phyloP scores from a whole-genome alignment of 2,113 vertebrate genomes.

The Muscicapa adusta region DNA sequence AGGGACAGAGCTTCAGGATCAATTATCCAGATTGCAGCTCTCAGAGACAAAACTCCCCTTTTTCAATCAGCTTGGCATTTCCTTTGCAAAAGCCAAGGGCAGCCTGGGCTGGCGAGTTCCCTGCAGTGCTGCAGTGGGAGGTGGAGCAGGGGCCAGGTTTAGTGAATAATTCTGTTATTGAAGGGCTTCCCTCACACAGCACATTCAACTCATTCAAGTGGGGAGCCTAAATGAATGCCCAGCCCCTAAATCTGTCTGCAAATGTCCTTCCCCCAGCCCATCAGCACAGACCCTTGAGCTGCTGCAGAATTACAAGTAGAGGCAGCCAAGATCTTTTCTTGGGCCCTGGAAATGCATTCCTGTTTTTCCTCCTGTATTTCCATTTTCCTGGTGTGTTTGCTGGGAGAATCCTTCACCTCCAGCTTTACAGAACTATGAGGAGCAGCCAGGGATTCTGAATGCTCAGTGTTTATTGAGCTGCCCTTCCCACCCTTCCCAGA shows the following conservation, averaged over 20 bases:
- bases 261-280: not conserved
- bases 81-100: not conserved
- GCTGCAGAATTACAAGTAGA: not conserved
- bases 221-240: not conserved
- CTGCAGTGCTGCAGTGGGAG: not conserved
- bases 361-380: not conserved
- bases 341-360: not conserved
- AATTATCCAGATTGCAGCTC: not conserved
- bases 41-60: not conserved
- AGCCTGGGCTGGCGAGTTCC: fast-evolving
- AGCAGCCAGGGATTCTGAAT: not conserved
- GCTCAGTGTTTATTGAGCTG: not conserved
- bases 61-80: not conserved
- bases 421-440: not conserved
- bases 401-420: not conserved
- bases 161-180: fast-evolving
- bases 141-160: not conserved
- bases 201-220: not conserved
- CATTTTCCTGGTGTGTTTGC: not conserved
- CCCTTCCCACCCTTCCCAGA: not conserved
- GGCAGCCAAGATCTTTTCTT: not conserved
- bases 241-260: not conserved
- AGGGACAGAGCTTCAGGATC: not conserved
- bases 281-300: not conserved
- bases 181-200: not conserved